Evolutionary conservation across 2,888 invertebrate species (phyloP), one percentile per base, ranked within the genome.

Genomic region (Mesochorus sp.): DNA sequence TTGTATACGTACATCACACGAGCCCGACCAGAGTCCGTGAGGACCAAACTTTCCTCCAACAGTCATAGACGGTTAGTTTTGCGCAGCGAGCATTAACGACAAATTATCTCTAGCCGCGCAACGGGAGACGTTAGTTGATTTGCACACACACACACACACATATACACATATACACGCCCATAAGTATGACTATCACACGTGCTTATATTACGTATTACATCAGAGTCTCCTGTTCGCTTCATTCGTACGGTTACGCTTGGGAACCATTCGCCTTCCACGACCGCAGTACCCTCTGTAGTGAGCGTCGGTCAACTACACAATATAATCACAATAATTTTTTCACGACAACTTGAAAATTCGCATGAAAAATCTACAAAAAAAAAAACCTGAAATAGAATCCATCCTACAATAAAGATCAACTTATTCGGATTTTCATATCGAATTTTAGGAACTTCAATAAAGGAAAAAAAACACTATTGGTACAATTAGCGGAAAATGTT

Each of bases 11-110:
- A 31, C 24, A 71, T 66, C 51, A 66, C 12, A 39, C 21, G 31
- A 34, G 28, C 39, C n/a, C n/a, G 42, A 49, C 28, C 61, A 39
- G 24, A 53, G 55, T 24, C 76, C 59, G n/a, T 24, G 57, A 28
- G 55, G 19, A 24, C 64, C 51, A 44, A 77, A 77, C 72, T 72
- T 77, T 77, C 42, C 21, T 12, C 77, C 10, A 68, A 73, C 72
- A 24, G 34, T 77, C 44, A 62, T 55, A 59, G 67, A 55, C 53
- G 47, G 44, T 77, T 72, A 47, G 51, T 28, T 67, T 42, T 47
- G 6, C n/a, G 53, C 26, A 53, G 47, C 34, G 19, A 28, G 61
- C 51, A 72, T 67, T 61, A 67, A 67, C 72, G 42, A 67, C 72
- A 47, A 72, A 72, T 67, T 68, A 72, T 61, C 17, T 55, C 49